These are phyloP conservation scores for Goniozus legneri DNA, from an alignment of 1,140 invertebrate genomes.

Conservation along the genomic window DNA sequence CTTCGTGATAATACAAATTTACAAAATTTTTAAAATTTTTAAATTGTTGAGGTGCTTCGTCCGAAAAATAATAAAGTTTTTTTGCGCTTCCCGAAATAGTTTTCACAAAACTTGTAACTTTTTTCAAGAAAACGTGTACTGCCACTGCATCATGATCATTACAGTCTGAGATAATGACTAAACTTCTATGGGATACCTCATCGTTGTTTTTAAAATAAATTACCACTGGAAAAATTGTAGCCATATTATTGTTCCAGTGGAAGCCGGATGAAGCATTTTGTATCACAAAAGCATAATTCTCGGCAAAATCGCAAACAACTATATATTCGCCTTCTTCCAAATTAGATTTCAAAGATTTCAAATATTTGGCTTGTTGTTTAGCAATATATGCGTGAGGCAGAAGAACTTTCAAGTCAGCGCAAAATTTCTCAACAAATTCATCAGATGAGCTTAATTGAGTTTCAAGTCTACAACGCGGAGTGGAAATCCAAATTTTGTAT, in stretches of 20 bases:
- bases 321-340: neutral
- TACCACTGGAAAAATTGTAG: constrained; percentile 9
- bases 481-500: neutral
- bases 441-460: neutral
- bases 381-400: neutral
- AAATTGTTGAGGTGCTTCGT: constrained; percentile 29
- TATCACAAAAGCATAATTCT: neutral
- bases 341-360: neutral
- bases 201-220: constrained; percentile 11
- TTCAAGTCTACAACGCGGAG: neutral
- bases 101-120: neutral
- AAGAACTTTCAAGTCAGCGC: neutral
- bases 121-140: neutral
- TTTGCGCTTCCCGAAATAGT: neutral
- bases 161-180: neutral
- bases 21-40: constrained; percentile 34
- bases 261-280: neutral
- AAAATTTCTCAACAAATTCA: neutral
- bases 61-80: constrained; percentile 1
- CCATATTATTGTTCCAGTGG: neutral
- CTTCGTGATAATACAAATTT: constrained; percentile 26
- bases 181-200: constrained; percentile 2
- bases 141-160: constrained; percentile 1
- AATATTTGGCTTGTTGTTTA: constrained; percentile 1
- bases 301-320: constrained; percentile 2